Conservation (phyloP, 2,113 vertebrate species). For the Clarias magur region DNA sequence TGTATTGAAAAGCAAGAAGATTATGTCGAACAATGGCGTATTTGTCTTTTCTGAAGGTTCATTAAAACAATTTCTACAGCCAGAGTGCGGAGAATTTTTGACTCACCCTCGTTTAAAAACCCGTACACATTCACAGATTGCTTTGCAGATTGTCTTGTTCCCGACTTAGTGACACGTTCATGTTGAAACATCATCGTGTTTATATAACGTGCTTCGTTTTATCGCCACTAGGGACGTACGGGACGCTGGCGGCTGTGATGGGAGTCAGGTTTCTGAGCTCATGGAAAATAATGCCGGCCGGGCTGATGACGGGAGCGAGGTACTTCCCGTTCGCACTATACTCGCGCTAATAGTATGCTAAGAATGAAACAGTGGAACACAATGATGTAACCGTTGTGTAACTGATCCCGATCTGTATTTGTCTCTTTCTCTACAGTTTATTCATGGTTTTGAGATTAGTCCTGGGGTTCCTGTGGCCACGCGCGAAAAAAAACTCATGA, state of each 20-base stretch:
- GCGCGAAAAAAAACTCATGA: neutral
- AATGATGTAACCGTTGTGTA: neutral
- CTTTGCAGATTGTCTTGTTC: neutral
- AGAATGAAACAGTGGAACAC: neutral
- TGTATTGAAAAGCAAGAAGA: too few species aligned
- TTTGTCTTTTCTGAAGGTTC: too few species aligned
- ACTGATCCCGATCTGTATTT: neutral
- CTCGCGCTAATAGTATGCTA: neutral
- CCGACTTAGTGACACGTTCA: neutral
- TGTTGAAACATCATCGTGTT: neutral
- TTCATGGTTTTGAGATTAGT: conserved; percentile 42
- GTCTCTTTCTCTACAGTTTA: conserved; percentile 29
- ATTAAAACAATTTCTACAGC: too few species aligned
- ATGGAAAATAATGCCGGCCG: conserved; percentile 91
- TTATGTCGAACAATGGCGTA: too few species aligned
- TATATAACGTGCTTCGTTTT: neutral
- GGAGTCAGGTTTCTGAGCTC: conserved; percentile 86
- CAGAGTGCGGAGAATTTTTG: too few species aligned
- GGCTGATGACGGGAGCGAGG: conserved; percentile 86
- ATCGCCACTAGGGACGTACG: conserved; percentile 76
- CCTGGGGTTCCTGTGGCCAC: neutral
- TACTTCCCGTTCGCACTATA: conserved; percentile 55
- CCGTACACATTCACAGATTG: too few species aligned
- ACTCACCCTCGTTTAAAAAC: too few species aligned
- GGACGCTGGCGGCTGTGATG: conserved; percentile 83